Evolutionary conservation across 2,888 invertebrate genomes (phyloP), one percentile per base, ranked within the genome.

Genomic region (Pterostichus madidus): DNA sequence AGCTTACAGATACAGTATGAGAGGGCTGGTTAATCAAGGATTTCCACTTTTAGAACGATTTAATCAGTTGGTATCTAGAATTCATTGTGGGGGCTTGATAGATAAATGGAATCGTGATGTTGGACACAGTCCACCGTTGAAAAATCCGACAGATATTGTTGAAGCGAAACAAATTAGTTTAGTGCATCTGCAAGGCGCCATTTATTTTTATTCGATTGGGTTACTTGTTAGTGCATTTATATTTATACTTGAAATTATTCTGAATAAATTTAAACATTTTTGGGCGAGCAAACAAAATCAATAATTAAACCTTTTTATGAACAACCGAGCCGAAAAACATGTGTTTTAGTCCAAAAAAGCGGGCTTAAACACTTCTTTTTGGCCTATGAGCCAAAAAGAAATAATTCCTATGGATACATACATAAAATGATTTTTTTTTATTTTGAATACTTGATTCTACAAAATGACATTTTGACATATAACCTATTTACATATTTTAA

Each of bases 41-140:
- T 79, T 79, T 64, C 79, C 79, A 13, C n/a, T 79, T 17, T 10
- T 64, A n/a, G 79, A 79, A 31, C 15, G 61, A 31, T 61, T 79
- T 32, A 49, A 79, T n/a, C 8, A 44, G 49, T n/a, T 79, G 5
- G 44, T 79, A 7, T 64, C 15, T 7, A 39, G 64, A 35, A 31
- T 53, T 11, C 52, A 64, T 15, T 2, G 10, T 5, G 44, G 61
- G 24, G 79, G 79, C 0, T 31, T 79, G 2, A 31, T 79, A 11
- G 24, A 15, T 17, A 79, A 79, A 79, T 79, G 79, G 79, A 44
- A 44, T n/a, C 8, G 11, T 7, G 79, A 79, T 79, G 46, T 79
- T n/a, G 61, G 17, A 31, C 56, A 59, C 64, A 11, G 31, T 44
- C 17, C 11, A 11, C 44, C 32, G 0, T 24, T 44, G 13, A 24